Evolutionary conservation across 2,888 invertebrate genomes (phyloP).

Genomic region (Pristionchus exspectatus): DNA sequence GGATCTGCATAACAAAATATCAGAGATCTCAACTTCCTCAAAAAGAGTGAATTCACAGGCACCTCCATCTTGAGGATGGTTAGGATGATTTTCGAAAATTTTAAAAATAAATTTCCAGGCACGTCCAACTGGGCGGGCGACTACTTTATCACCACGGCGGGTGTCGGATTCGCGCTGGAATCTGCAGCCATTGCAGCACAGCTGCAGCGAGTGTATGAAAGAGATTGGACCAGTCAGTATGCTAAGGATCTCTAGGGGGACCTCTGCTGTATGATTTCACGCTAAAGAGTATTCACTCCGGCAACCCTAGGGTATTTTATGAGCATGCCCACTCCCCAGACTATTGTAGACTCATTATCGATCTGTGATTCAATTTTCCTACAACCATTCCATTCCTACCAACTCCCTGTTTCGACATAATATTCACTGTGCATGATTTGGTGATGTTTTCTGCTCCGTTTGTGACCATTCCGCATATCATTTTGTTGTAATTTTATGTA

Average conservation of each 20-base stretch:
- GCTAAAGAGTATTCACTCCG: background rate
- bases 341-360: too few relatives aligned
- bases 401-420: too few relatives aligned
- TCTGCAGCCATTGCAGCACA: constrained; percentile 58
- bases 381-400: too few relatives aligned
- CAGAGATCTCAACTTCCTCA: too few relatives aligned
- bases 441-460: background rate
- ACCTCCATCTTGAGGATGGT: background rate
- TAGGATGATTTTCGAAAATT: background rate
- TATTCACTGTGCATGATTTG: background rate
- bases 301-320: too few relatives aligned
- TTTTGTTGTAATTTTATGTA: background rate
- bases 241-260: constrained; percentile 53
- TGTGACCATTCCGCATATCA: background rate
- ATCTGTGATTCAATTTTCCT: too few relatives aligned
- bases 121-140: constrained; percentile 98
- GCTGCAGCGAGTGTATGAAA: constrained; percentile 68
- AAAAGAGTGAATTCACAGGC: too few relatives aligned
- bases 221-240: constrained; percentile 73
- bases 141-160: constrained; percentile 93
- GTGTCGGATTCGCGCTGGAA: constrained; percentile 86
- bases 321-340: too few relatives aligned
- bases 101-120: constrained; percentile 79
- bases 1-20: too few relatives aligned
- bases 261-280: background rate